phyloP scores from a whole-genome alignment of 2,888 invertebrate genomes.

The Xanthia togata region DNA sequence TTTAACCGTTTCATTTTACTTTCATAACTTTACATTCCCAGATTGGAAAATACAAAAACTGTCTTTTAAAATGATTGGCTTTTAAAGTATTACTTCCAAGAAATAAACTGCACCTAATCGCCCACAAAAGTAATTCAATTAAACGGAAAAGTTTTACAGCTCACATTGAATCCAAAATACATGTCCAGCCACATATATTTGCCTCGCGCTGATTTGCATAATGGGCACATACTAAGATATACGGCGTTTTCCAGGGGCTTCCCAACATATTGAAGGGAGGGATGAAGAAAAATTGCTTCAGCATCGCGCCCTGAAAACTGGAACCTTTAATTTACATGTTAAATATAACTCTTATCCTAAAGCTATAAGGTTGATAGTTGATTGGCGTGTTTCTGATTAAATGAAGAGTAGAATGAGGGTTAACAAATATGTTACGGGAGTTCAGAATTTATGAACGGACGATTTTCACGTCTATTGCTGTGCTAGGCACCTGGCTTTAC shows the following conservation, averaged over 20 bases:
- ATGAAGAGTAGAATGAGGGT: slow-evolving; percentile 66
- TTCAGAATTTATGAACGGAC: slow-evolving; percentile 65
- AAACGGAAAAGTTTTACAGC: slow-evolving; percentile 49
- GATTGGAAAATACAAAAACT: not conserved
- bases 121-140: slow-evolving; percentile 61
- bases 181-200: slow-evolving; percentile 71
- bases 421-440: slow-evolving; percentile 66
- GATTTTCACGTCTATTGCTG: slow-evolving; percentile 59
- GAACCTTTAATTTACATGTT: slow-evolving; percentile 77
- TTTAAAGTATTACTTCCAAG: slow-evolving; percentile 40
- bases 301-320: slow-evolving; percentile 80
- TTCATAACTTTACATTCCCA: not conserved
- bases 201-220: slow-evolving; percentile 81
- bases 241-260: slow-evolving; percentile 79
- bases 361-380: slow-evolving; percentile 63
- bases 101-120: slow-evolving; percentile 56
- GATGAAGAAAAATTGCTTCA: slow-evolving; percentile 84
- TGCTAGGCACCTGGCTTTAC: slow-evolving; percentile 55
- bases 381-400: slow-evolving; percentile 47
- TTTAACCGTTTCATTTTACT: no score
- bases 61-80: not conserved
- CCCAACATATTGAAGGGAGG: slow-evolving; percentile 85
- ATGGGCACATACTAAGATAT: slow-evolving; percentile 82
- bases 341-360: slow-evolving; percentile 56
- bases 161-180: slow-evolving; percentile 61